Evolutionary conservation across 1,140 invertebrate species (phyloP), one percentile per base, ranked within the genome.

Genomic region (Dolichoris vasculosae): DNA sequence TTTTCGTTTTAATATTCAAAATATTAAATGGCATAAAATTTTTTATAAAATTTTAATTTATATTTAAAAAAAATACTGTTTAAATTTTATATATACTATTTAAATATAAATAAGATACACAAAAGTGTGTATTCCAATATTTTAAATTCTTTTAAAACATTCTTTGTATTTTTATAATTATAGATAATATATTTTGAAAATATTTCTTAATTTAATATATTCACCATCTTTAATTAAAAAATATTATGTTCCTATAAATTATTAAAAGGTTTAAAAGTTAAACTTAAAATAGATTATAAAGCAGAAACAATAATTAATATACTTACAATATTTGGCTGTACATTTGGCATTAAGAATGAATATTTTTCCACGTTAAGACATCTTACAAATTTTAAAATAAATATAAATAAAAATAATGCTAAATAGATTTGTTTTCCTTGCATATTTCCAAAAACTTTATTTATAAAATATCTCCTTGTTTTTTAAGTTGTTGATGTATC

Each of bases 301-400:
- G 15, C 7, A 20, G 20, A 55, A 55, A 59, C 20, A 26, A 17
- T 26, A 59, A n/a, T 51, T 51, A 64, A 73, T 23, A 35, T 67
- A 92, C 94, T 95, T 93, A 96, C 96, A 89, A 92, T 94, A 88
- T 95, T 93, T 59, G 96, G 96, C 77, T 93, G 94, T 51, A 96
- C 95, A 91, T 95, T 95, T 86, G 96, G 96, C 96, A 97, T 97
- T 15, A 96, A 90, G 82, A 97, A 92, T 26, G 95, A 92, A 90
- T 95, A 96, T 78, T 94, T 95, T 83, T 94, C 81, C 17, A 88
- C 51, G 0, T 55, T 67, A 9, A 90, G 86, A 76, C 91, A 91
- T 64, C 84, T 82, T 64, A 86, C 86, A 71, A 89, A 84, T 48
- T 88, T 85, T 20, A 89, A 87, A 64, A 88, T 80, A 84, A 90